phyloP scores from a whole-genome alignment of 2,113 vertebrate genomes.

The Larimichthys crocea region DNA sequence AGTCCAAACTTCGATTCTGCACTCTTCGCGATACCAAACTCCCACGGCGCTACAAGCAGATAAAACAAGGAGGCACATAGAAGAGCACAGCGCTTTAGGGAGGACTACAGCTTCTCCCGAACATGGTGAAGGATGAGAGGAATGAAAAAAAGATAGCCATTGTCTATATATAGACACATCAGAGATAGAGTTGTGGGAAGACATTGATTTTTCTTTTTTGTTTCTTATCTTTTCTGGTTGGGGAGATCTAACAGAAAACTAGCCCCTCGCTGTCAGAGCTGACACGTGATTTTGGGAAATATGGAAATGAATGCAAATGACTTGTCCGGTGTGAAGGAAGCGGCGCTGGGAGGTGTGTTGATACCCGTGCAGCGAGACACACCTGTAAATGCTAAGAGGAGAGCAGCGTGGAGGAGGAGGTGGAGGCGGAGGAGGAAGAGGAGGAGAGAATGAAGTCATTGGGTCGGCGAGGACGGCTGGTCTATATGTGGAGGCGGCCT shows the following conservation, averaged over 20 bases:
- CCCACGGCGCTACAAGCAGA: slow-evolving; percentile 44
- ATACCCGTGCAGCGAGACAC: slow-evolving; percentile 26
- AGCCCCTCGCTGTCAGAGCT: slow-evolving; percentile 53
- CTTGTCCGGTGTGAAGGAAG: slow-evolving; percentile 35
- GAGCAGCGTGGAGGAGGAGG: slow-evolving; percentile 28
- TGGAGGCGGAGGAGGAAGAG: slow-evolving; percentile 13
- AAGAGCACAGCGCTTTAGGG: slow-evolving; percentile 56
- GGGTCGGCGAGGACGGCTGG: slow-evolving; percentile 59
- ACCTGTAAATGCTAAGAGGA: slow-evolving; percentile 42
- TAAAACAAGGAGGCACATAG: slow-evolving; percentile 50
- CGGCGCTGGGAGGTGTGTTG: slow-evolving; percentile 21
- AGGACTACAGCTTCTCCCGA: slow-evolving; percentile 56
- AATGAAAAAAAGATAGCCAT: slow-evolving; percentile 48
- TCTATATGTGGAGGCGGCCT: slow-evolving; percentile 50
- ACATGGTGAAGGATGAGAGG: slow-evolving; percentile 63
- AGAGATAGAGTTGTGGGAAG: slow-evolving; percentile 63
- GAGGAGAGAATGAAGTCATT: slow-evolving; percentile 54
- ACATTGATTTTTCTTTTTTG: slow-evolving; percentile 66
- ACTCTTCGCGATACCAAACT: slow-evolving; percentile 56
- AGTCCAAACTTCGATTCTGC: slow-evolving; percentile 65
- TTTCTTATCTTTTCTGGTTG: slow-evolving; percentile 53
- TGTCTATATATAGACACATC: slow-evolving; percentile 74
- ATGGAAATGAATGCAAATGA: slow-evolving; percentile 74
- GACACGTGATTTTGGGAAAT: slow-evolving; percentile 57
- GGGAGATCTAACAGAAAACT: slow-evolving; percentile 57